A percentile compares a stretch with the other conserved stretches of the same genome.
phyloP scores from a whole-genome alignment of 2,888 invertebrate species.

The Agapetus fuscipes region DNA sequence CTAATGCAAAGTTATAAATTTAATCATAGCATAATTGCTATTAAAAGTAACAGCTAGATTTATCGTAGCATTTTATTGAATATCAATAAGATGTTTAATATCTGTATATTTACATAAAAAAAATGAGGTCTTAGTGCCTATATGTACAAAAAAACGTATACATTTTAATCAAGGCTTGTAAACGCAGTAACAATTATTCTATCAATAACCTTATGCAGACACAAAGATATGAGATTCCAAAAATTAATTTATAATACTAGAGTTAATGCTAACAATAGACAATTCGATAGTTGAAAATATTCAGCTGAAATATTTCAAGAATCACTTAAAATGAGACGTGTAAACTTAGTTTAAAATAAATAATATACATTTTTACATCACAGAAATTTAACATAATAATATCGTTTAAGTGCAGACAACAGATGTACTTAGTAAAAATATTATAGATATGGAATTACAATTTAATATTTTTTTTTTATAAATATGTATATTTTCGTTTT shows the following conservation, averaged over 20 bases:
- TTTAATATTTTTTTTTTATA: slow-evolving; percentile 4
- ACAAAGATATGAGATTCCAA: too few relatives aligned
- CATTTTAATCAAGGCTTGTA: too few relatives aligned
- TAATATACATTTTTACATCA: background rate
- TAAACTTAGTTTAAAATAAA: background rate
- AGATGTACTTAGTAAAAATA: background rate
- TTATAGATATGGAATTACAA: background rate
- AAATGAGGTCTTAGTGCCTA: too few relatives aligned
- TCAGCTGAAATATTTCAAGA: background rate
- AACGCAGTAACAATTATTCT: too few relatives aligned
- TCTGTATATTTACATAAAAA: too few relatives aligned
- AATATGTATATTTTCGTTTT: too few relatives aligned
- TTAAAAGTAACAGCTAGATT: background rate
- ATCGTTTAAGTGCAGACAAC: background rate
- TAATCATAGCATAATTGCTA: too few relatives aligned
- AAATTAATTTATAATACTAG: too few relatives aligned
- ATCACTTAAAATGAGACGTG: background rate
- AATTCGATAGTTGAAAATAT: too few relatives aligned
- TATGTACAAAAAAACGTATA: slow-evolving; percentile 4
- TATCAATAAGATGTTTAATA: background rate
- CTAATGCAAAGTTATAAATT: too few relatives aligned
- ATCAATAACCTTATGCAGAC: too few relatives aligned
- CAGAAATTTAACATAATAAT: background rate
- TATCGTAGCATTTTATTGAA: background rate
- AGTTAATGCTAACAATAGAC: too few relatives aligned